These are phyloP conservation scores for Thymelicus acteon DNA, from an alignment of 2,888 invertebrate species.

Conservation along the genomic window DNA sequence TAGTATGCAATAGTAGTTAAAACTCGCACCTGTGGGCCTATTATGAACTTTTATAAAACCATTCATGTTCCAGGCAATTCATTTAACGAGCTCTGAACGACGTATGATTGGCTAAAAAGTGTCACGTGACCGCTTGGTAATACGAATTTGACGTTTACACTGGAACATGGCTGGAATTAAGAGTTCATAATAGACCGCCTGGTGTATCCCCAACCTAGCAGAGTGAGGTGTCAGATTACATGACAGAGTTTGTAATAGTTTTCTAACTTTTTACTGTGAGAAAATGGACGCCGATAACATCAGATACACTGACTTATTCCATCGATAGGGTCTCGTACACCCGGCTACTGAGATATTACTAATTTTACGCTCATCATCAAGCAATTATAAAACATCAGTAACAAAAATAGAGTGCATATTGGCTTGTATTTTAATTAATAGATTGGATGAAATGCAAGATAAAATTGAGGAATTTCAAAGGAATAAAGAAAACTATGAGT, in stretches of 20 bases:
- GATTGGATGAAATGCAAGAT: constrained; percentile 24
- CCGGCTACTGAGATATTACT: constrained; percentile 41
- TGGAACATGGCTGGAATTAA: too few species aligned
- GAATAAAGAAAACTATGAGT: constrained; percentile 27
- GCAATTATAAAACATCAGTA: constrained; percentile 4
- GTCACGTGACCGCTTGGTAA: too few species aligned
- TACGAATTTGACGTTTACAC: too few species aligned
- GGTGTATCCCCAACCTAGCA: constrained; percentile 48
- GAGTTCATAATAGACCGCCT: too few species aligned
- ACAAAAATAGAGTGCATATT: not conserved
- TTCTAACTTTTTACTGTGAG: constrained; percentile 67
- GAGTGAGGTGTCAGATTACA: constrained; percentile 71
- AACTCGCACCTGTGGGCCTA: not conserved
- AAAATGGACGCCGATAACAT: constrained; percentile 68
- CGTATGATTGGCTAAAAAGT: too few species aligned
- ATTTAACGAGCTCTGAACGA: too few species aligned
- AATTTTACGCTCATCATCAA: not conserved
- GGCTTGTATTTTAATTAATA: not conserved
- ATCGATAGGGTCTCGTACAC: constrained; percentile 51
- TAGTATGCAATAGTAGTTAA: too few species aligned
- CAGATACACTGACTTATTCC: constrained; percentile 58
- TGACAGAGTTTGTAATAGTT: constrained; percentile 69
- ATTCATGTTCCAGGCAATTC: too few species aligned
- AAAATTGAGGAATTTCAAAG: constrained; percentile 17
- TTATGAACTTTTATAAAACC: too few species aligned